These are phyloP conservation scores for Heliconius hermathena DNA, from an alignment of 1,140 invertebrate genomes.

Conservation along the genomic window DNA sequence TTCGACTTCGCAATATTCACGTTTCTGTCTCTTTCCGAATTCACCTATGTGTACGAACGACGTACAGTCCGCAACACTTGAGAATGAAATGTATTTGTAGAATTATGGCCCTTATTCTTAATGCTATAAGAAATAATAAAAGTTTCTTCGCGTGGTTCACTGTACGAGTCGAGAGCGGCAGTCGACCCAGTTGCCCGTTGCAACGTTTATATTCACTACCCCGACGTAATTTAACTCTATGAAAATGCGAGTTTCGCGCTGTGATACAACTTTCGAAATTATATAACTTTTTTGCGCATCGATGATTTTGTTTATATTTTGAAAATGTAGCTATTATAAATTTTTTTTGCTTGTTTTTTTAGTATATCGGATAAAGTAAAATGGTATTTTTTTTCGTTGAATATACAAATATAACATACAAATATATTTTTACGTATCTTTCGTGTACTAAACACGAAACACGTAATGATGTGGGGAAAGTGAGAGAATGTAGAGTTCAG, in stretches of 20 bases:
- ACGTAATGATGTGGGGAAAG: too few relatives aligned
- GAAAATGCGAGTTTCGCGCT: conserved; percentile 16
- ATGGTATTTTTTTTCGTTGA: too few relatives aligned
- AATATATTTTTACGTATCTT: too few relatives aligned
- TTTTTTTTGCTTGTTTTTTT: background rate
- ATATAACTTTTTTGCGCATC: conserved; percentile 5
- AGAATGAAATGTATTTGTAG: background rate
- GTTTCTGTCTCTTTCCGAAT: conserved; percentile 25
- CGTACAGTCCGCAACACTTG: conserved; percentile 6
- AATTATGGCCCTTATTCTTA: conserved; percentile 24
- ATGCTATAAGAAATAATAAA: conserved; percentile 23
- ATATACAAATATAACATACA: too few relatives aligned
- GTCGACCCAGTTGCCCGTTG: conserved; percentile 60
- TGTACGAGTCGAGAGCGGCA: conserved; percentile 56
- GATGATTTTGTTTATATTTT: conserved; percentile 1
- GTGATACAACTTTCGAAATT: conserved; percentile 10
- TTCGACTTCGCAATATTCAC: conserved; percentile 29
- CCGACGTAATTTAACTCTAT: conserved; percentile 25
- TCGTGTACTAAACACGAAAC: too few relatives aligned
- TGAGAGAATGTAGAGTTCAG: too few relatives aligned
- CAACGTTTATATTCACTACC: conserved; percentile 60
- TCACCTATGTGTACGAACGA: conserved; percentile 28
- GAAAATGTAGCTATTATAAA: background rate
- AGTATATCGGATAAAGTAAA: background rate
- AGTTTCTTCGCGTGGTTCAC: conserved; percentile 7